Percentiles rank a stretch among this genome's conserved stretches.
These are phyloP conservation scores for Chromis chromis DNA, from an alignment of 2,797 vertebrate genomes.

Conservation along the genomic window DNA sequence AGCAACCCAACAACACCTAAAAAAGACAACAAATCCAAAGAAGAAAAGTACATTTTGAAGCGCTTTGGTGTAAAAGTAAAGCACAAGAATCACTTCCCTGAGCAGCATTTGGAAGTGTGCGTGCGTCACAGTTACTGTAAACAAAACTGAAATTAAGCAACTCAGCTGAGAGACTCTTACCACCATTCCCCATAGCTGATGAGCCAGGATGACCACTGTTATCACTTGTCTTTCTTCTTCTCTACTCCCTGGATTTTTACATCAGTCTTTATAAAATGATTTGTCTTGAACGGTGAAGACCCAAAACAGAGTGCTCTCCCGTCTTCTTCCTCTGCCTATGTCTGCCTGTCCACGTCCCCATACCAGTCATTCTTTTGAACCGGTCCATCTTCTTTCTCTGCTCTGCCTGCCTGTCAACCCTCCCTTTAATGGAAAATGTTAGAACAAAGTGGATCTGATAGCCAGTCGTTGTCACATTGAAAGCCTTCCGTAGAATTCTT, in stretches of 20 bases:
- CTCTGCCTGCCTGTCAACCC: constrained; percentile 12
- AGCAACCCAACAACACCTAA: background rate
- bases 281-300: constrained; percentile 3
- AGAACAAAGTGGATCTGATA: constrained; percentile 11
- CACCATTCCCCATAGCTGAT: constrained; percentile 71
- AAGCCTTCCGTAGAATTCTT: background rate
- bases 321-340: constrained; percentile 16
- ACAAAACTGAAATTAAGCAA: constrained; percentile 11
- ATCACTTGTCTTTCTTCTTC: constrained; percentile 8
- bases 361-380: constrained; percentile 76
- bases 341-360: constrained; percentile 60
- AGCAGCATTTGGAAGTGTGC: background rate
- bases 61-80: background rate
- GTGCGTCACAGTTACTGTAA: background rate
- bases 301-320: constrained; percentile 12
- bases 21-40: background rate
- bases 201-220: constrained; percentile 19
- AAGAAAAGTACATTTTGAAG: background rate
- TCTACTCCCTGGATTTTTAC: constrained; percentile 6
- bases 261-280: constrained; percentile 9
- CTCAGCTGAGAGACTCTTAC: constrained; percentile 60
- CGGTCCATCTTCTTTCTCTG: constrained; percentile 60
- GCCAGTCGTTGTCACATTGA: background rate
- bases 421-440: constrained; percentile 10
- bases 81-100: background rate